Conservation (phyloP, 2,888 invertebrate species). For the Troides helena region DNA sequence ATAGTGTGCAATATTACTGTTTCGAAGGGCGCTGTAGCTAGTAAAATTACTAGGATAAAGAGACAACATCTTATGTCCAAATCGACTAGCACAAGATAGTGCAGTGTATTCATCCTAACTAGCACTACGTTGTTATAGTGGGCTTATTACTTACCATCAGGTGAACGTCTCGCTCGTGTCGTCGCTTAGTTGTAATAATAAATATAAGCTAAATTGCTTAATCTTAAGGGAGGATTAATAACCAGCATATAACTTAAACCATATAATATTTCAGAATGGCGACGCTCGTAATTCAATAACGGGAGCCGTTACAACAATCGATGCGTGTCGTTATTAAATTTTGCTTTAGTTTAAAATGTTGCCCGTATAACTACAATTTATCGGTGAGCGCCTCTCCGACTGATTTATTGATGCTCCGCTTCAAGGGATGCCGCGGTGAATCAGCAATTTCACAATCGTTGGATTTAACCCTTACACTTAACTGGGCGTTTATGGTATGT, state of each 20-base stretch:
- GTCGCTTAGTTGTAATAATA: too few relatives aligned
- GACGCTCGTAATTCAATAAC: constrained; percentile 65
- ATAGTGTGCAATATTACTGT: too few relatives aligned
- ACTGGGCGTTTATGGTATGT: constrained; percentile 26
- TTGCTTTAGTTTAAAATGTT: constrained; percentile 72
- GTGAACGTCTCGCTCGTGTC: too few relatives aligned
- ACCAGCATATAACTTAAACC: constrained; percentile 44
- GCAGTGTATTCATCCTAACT: too few relatives aligned
- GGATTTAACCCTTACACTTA: constrained; percentile 39
- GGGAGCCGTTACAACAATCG: constrained; percentile 71
- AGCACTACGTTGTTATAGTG: too few relatives aligned
- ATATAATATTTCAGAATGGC: constrained; percentile 49
- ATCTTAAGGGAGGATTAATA: neutral
- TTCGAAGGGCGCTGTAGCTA: too few relatives aligned
- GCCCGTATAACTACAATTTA: constrained; percentile 71
- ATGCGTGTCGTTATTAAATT: constrained; percentile 76
- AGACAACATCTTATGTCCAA: too few relatives aligned
- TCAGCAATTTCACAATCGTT: constrained; percentile 52
- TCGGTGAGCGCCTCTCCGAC: constrained; percentile 44
- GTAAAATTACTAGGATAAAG: too few relatives aligned
- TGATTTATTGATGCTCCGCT: constrained; percentile 59
- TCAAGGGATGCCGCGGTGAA: constrained; percentile 58
- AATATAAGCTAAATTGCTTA: neutral
- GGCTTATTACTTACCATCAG: too few relatives aligned
- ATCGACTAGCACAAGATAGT: too few relatives aligned